Evolutionary conservation across 2,888 invertebrate species (phyloP).

Genomic region (Perdita meconis): DNA sequence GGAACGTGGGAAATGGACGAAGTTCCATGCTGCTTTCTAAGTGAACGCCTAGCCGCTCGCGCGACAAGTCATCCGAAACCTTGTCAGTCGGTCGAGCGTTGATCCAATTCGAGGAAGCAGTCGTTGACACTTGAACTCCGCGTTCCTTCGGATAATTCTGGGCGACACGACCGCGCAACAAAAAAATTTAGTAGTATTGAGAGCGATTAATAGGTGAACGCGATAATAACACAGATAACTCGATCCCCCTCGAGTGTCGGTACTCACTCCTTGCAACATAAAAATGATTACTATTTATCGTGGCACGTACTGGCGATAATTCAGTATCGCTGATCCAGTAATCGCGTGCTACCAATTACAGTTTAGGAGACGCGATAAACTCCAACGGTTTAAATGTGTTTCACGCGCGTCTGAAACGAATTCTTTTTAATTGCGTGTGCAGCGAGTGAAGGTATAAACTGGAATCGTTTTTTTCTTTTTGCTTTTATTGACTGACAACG

Average conservation of each 20-base stretch:
- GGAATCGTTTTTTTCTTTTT: background rate
- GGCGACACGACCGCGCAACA: background rate
- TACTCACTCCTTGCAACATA: background rate
- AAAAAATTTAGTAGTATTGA: background rate
- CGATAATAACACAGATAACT: background rate
- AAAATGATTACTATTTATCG: constrained; percentile 23
- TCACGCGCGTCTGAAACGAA: background rate
- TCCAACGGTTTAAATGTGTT: background rate
- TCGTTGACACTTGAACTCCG: constrained; percentile 31
- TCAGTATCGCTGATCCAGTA: background rate
- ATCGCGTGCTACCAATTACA: background rate
- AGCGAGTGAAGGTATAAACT: background rate
- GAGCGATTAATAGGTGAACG: background rate
- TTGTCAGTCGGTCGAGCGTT: constrained; percentile 1
- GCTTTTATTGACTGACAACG: no score
- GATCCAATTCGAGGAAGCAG: constrained; percentile 31
- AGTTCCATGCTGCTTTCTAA: constrained; percentile 38
- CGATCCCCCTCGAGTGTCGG: background rate
- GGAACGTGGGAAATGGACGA: constrained; percentile 28
- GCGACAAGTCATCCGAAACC: constrained; percentile 37
- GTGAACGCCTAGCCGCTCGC: background rate
- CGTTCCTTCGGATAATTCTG: background rate
- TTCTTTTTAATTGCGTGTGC: background rate
- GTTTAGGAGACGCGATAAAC: background rate
- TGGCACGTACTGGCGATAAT: constrained; percentile 17